Conservation (phyloP, 35 echinoderm and acorn worm species). For the Lytechinus pictus region DNA sequence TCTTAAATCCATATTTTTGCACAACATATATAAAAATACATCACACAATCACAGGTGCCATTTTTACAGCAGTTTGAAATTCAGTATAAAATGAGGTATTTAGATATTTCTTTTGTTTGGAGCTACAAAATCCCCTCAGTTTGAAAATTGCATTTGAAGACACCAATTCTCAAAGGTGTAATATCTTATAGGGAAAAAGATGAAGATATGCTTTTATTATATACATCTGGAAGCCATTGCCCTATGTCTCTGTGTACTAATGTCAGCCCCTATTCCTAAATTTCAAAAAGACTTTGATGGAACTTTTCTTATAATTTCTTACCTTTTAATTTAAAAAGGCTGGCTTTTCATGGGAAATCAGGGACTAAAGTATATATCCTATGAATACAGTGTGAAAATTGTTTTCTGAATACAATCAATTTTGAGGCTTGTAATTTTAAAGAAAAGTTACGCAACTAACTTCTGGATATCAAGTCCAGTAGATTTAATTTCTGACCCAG, state of each 20-base stretch:
- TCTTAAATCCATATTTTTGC: not conserved
- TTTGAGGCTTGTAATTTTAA: too few relatives aligned
- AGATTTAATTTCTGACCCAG: too few relatives aligned
- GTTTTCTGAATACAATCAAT: too few relatives aligned
- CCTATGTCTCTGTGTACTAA: not conserved
- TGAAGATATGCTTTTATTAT: not conserved
- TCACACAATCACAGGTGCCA: not conserved
- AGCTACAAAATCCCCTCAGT: not conserved
- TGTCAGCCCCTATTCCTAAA: not conserved
- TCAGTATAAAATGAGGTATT: slow-evolving; percentile 13
- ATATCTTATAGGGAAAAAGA: not conserved
- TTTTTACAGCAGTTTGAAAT: not conserved
- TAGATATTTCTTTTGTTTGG: not conserved
- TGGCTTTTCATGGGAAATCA: too few relatives aligned
- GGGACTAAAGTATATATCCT: too few relatives aligned
- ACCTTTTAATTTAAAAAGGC: too few relatives aligned
- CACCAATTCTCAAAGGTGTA: not conserved
- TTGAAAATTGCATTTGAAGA: not conserved
- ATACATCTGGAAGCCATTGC: not conserved
- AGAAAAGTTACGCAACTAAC: too few relatives aligned
- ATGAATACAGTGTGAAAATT: too few relatives aligned
- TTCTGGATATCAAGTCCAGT: too few relatives aligned
- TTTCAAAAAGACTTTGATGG: not conserved
- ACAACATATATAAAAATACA: not conserved
- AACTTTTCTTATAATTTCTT: too few relatives aligned